A percentile compares a stretch with the other conserved stretches of the same genome.
These are phyloP conservation scores for Lota lota DNA, from an alignment of 2,113 vertebrate species.

Conservation along the genomic window DNA sequence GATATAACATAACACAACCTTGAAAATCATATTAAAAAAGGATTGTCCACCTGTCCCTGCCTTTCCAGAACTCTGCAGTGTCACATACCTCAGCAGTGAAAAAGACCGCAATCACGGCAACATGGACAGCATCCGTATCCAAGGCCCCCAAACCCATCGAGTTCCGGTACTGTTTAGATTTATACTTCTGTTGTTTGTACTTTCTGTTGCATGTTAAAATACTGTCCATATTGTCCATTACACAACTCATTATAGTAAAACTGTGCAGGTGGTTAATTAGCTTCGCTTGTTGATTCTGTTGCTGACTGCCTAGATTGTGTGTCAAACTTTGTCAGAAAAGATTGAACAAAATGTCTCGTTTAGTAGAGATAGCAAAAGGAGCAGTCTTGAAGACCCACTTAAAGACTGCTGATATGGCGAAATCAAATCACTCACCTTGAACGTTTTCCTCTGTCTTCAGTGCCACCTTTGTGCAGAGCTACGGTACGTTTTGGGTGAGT, in stretches of 20 bases:
- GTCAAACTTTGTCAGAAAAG: too few species aligned
- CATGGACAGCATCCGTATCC: constrained; percentile 65
- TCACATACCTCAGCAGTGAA: constrained; percentile 54
- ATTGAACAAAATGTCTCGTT: too few species aligned
- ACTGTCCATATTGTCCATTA: too few species aligned
- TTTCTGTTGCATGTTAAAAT: too few species aligned
- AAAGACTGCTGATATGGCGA: too few species aligned
- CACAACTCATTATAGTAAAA: too few species aligned
- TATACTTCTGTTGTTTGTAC: not conserved
- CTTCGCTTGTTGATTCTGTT: too few species aligned
- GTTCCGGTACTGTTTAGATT: constrained; percentile 67
- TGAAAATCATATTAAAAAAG: not conserved
- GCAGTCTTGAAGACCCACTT: too few species aligned
- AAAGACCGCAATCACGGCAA: constrained; percentile 60
- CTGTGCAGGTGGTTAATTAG: too few species aligned
- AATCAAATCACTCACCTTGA: not conserved
- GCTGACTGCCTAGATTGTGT: too few species aligned
- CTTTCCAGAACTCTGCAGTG: constrained; percentile 72
- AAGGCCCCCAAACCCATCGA: constrained; percentile 45
- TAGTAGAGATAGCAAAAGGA: too few species aligned
- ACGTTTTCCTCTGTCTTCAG: constrained; percentile 45
- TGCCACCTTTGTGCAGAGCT: constrained; percentile 61
- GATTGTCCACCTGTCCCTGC: not conserved
- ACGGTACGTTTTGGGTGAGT: constrained; percentile 54
- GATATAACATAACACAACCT: too few species aligned